Conservation (phyloP, 2,888 invertebrate species). For the Microctonus aethiopoides region DNA sequence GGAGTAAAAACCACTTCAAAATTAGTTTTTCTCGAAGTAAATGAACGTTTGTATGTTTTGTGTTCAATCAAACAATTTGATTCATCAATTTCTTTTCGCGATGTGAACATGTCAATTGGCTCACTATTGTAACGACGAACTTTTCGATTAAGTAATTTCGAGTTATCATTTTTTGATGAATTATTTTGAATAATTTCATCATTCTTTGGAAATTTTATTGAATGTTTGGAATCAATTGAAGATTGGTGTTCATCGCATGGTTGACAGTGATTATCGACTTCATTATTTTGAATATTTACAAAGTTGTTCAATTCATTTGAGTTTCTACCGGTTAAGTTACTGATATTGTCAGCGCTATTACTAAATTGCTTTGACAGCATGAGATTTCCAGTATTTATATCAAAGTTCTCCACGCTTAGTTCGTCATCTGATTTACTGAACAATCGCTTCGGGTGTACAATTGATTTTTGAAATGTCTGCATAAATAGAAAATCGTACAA, state of each 20-base stretch:
- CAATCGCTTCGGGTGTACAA: slow-evolving; percentile 50
- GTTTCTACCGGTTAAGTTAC: slow-evolving; percentile 49
- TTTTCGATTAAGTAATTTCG: slow-evolving; percentile 24
- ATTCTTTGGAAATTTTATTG: neutral
- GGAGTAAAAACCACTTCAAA: slow-evolving; percentile 42
- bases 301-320: slow-evolving; percentile 50
- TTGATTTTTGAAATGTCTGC: slow-evolving; percentile 55
- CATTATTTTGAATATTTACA: slow-evolving; percentile 47
- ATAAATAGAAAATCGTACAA: slow-evolving; percentile 38
- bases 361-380: slow-evolving; percentile 58
- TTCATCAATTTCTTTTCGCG: slow-evolving; percentile 34
- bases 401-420: slow-evolving; percentile 55
- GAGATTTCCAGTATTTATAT: slow-evolving; percentile 52
- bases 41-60: slow-evolving; percentile 50
- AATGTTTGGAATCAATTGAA: neutral
- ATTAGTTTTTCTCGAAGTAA: slow-evolving; percentile 38
- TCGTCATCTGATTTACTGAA: slow-evolving; percentile 65
- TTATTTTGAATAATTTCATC: slow-evolving; percentile 7
- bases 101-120: slow-evolving; percentile 54
- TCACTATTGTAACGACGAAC: slow-evolving; percentile 56
- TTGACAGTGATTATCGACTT: neutral
- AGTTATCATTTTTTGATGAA: neutral
- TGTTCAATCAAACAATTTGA: slow-evolving; percentile 39
- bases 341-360: slow-evolving; percentile 60
- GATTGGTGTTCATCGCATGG: neutral